Percentiles rank a stretch among this genome's conserved stretches.
phyloP scores from a whole-genome alignment of 2,888 invertebrate genomes.

The Lissocephala sabroskyi region DNA sequence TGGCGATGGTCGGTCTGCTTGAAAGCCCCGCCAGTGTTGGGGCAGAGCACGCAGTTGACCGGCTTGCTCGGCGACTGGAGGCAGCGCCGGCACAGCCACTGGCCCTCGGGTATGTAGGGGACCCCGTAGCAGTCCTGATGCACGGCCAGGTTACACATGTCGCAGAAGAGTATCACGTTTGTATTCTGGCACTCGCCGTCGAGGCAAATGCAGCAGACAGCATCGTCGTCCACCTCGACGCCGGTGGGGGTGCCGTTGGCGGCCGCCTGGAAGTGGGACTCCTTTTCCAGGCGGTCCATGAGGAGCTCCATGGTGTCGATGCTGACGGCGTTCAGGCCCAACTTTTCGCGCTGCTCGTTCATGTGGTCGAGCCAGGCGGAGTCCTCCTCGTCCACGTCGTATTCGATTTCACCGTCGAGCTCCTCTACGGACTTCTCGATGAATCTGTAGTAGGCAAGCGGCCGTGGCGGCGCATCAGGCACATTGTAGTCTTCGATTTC shows the following conservation, averaged over 20 bases:
- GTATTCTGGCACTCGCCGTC: constrained; percentile 99
- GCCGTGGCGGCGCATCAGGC: constrained; percentile 86
- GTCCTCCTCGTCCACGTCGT: constrained; percentile 99
- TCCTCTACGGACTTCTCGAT: constrained; percentile 96
- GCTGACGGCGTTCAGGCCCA: constrained; percentile 83
- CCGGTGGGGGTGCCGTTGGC: constrained; percentile 81
- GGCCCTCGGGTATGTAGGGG: constrained; percentile 97
- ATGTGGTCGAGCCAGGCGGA: constrained; percentile 93
- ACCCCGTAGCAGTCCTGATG: constrained; percentile 98
- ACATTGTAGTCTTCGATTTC: constrained; percentile 86
- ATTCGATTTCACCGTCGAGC: constrained; percentile 93
- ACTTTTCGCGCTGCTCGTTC: constrained; percentile 85
- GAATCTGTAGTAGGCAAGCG: constrained; percentile 92
- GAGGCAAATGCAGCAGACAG: constrained; percentile 98
- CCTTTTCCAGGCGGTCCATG: constrained; percentile 98
- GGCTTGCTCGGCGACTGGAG: constrained; percentile 96
- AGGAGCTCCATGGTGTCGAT: constrained; percentile 94
- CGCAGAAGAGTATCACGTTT: constrained; percentile 98
- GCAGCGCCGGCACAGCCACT: constrained; percentile 97
- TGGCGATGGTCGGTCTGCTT: constrained; percentile 96
- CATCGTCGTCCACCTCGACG: constrained; percentile 95
- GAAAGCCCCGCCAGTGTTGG: constrained; percentile 98
- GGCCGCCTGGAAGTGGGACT: constrained; percentile 91
- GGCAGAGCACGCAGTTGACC: constrained; percentile 98
- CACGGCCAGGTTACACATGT: constrained; percentile 99